phyloP scores from a whole-genome alignment of 2,113 vertebrate genomes.

The Cinclus cinclus region DNA sequence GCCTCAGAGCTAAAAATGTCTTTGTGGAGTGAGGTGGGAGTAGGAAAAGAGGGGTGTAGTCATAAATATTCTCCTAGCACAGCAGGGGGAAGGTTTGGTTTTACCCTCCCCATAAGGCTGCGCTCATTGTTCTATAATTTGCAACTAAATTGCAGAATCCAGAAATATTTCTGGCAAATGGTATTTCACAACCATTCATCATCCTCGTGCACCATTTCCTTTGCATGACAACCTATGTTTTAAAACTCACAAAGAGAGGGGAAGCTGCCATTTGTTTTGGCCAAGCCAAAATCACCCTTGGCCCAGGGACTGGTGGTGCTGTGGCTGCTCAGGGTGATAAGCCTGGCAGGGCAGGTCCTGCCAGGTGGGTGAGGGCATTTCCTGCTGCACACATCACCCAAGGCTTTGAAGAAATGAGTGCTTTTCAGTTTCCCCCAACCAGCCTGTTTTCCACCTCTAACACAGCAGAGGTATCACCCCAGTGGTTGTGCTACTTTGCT shows the following conservation, averaged over 20 bases:
- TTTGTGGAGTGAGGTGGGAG: not conserved
- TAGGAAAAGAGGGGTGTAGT: not conserved
- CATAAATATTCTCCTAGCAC: not conserved
- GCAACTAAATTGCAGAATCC: constrained; percentile 55
- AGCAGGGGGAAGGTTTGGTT: not conserved
- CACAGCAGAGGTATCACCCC: rapidly evolving
- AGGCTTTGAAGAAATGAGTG: not conserved
- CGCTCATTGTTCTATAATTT: constrained; percentile 8
- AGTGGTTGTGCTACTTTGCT: not conserved
- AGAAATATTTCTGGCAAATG: constrained; percentile 49
- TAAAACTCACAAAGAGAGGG: constrained; percentile 10
- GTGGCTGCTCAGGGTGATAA: not conserved
- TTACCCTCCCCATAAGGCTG: not conserved
- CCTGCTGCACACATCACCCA: rapidly evolving
- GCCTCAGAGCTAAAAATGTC: not conserved
- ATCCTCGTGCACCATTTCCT: constrained; percentile 5
- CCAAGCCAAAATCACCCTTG: constrained; percentile 4
- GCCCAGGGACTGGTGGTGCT: not conserved
- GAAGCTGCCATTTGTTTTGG: constrained; percentile 63
- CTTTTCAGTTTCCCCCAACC: not conserved
- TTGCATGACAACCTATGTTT: constrained; percentile 51
- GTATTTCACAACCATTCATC: constrained; percentile 58
- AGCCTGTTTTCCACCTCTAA: not conserved
- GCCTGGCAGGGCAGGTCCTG: not conserved
- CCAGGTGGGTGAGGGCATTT: not conserved